Evolutionary conservation across 1,140 invertebrate genomes (phyloP).

Genomic region (Lerema accius): DNA sequence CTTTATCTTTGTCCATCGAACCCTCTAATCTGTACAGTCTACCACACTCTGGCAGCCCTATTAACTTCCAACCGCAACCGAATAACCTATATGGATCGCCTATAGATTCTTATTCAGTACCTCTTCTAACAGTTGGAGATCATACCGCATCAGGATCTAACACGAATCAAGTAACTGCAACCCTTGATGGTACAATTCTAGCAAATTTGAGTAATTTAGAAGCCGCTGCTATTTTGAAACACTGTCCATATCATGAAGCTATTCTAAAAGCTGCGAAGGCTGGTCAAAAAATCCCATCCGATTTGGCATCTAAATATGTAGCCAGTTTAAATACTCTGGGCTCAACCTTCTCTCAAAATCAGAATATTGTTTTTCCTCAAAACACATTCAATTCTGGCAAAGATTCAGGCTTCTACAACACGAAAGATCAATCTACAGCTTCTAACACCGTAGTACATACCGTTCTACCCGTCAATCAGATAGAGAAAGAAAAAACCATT

Average conservation of each 20-base stretch:
- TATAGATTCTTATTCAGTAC: slow-evolving; percentile 81
- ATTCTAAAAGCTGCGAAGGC: slow-evolving; percentile 73
- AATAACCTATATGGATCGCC: slow-evolving; percentile 73
- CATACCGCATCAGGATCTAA: slow-evolving; percentile 75
- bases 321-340: slow-evolving; percentile 73
- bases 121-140: slow-evolving; percentile 76
- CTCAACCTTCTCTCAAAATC: slow-evolving; percentile 55
- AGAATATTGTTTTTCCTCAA: slow-evolving; percentile 47
- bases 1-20: slow-evolving; percentile 69
- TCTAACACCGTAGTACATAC: slow-evolving; percentile 66
- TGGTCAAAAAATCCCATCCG: slow-evolving; percentile 71
- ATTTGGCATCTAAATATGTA: slow-evolving; percentile 72
- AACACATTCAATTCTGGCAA: slow-evolving; percentile 57
- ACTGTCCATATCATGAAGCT: slow-evolving; percentile 81
- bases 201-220: slow-evolving; percentile 73
- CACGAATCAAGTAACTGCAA: slow-evolving; percentile 66
- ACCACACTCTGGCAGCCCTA: slow-evolving; percentile 68
- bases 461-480: slow-evolving; percentile 50
- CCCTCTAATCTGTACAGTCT: slow-evolving; percentile 80
- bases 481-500: slow-evolving; percentile 54
- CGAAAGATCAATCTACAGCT: slow-evolving; percentile 61
- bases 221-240: slow-evolving; percentile 78
- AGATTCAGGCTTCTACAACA: slow-evolving; percentile 59
- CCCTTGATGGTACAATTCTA: slow-evolving; percentile 70
- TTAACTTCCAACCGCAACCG: slow-evolving; percentile 67